A percentile compares a stretch with the other conserved stretches of the same genome.
These are phyloP conservation scores for Gobiocypris rarus DNA, from an alignment of 2,113 vertebrate species.

Conservation along the genomic window DNA sequence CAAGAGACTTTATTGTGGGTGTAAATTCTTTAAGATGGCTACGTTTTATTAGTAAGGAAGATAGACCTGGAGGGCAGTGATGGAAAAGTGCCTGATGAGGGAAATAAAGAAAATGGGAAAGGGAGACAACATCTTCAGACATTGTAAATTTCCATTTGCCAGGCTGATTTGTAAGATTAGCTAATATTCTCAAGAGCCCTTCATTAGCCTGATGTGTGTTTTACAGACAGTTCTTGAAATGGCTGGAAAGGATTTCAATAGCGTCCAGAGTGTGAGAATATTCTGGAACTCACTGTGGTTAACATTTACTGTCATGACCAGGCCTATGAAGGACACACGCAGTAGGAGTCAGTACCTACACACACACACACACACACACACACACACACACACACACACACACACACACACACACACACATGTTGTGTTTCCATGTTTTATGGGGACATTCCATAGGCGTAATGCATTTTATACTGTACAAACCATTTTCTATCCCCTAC, in stretches of 20 bases:
- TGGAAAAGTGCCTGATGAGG: neutral
- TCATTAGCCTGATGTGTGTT: slow-evolving; percentile 23
- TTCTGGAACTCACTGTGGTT: slow-evolving; percentile 42
- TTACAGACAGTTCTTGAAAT: slow-evolving; percentile 27
- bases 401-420: too few species aligned
- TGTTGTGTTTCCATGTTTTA: too few species aligned
- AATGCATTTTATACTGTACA: too few species aligned
- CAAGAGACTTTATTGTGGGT: slow-evolving; percentile 58
- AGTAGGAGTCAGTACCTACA: neutral
- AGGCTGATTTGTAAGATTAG: slow-evolving; percentile 29
- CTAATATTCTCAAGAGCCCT: slow-evolving; percentile 36
- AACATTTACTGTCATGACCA: slow-evolving; percentile 39
- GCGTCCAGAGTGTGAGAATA: slow-evolving; percentile 3
- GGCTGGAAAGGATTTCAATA: neutral
- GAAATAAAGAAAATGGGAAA: neutral
- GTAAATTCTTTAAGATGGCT: slow-evolving; percentile 54
- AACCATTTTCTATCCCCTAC: too few species aligned
- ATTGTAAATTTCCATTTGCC: slow-evolving; percentile 28
- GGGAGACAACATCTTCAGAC: neutral
- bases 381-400: too few species aligned
- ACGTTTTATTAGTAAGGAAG: slow-evolving; percentile 26
- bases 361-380: too few species aligned
- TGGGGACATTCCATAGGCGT: too few species aligned
- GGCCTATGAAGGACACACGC: slow-evolving; percentile 36
- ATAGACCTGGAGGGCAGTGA: neutral